A percentile compares a stretch with the other conserved stretches of the same genome.
phyloP scores from a whole-genome alignment of 1,140 invertebrate species.

The Lasaia peninsularis region DNA sequence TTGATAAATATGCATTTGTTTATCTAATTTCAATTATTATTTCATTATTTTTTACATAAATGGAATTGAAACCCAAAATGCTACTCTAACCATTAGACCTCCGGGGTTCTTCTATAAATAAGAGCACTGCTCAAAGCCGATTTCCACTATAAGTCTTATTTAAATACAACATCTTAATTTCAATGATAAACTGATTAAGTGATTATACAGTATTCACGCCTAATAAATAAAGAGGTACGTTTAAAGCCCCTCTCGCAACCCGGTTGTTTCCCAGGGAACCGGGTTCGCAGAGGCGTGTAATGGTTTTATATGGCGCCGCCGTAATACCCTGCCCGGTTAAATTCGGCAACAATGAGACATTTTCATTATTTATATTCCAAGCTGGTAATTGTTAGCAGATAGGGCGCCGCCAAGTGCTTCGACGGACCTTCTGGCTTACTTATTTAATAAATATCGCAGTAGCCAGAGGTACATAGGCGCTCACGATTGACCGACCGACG shows the following conservation, averaged over 20 bases:
- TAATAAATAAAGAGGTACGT: slow-evolving; percentile 12
- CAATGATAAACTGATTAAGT: slow-evolving; percentile 9
- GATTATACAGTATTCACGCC: slow-evolving; percentile 8
- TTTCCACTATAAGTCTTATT: background rate
- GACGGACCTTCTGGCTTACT: background rate
- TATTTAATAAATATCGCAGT: background rate
- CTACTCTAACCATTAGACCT: too few species aligned
- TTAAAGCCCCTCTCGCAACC: slow-evolving; percentile 19
- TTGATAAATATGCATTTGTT: too few species aligned
- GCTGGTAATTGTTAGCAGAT: slow-evolving; percentile 28
- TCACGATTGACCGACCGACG: too few species aligned
- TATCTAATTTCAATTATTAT: too few species aligned
- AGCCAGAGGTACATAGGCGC: too few species aligned
- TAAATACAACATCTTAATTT: background rate
- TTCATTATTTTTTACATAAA: too few species aligned
- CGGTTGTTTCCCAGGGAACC: slow-evolving; percentile 22
- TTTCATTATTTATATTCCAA: slow-evolving; percentile 32
- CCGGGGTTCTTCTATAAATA: background rate
- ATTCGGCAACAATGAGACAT: slow-evolving; percentile 29
- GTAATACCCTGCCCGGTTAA: slow-evolving; percentile 21
- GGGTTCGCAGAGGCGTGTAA: slow-evolving; percentile 29
- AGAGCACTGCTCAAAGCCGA: background rate
- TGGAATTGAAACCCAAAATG: too few species aligned
- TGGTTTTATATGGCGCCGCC: slow-evolving; percentile 30
- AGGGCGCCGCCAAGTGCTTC: slow-evolving; percentile 2